Evolutionary conservation across 2,888 invertebrate genomes (phyloP).

Genomic region (Ophion ventricosus): DNA sequence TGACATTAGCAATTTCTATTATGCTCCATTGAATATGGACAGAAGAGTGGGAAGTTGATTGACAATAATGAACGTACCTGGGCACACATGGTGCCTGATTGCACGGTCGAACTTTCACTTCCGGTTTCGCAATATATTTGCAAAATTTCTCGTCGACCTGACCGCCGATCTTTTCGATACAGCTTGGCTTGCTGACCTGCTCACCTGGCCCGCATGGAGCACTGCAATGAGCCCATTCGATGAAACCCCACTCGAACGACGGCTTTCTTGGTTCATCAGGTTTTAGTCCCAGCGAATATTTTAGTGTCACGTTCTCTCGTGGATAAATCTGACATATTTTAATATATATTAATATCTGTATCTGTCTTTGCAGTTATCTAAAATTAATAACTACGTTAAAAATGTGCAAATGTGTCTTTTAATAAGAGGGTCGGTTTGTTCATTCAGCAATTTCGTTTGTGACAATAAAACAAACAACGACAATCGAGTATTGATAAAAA

Average conservation of each 20-base stretch:
- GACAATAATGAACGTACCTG: constrained; percentile 67
- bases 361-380: no score
- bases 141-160: constrained; percentile 83
- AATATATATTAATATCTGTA: not conserved
- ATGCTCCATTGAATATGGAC: constrained; percentile 46
- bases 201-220: constrained; percentile 85
- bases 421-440: no score
- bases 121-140: constrained; percentile 73
- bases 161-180: constrained; percentile 84
- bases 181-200: constrained; percentile 81
- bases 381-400: no score
- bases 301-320: constrained; percentile 72
- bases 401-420: no score
- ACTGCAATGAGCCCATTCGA: constrained; percentile 85
- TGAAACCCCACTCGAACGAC: constrained; percentile 84
- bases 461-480: no score
- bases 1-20: constrained; percentile 56
- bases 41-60: constrained; percentile 61
- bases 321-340: constrained; percentile 66
- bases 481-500: no score
- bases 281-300: constrained; percentile 72
- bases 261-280: constrained; percentile 81
- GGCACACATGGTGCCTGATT: constrained; percentile 83
- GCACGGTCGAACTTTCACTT: constrained; percentile 82
- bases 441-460: no score